A percentile compares a stretch with the other conserved stretches of the same genome.
Evolutionary conservation across 2,113 vertebrate species (phyloP).

Genomic region (Peromyscus californicus): DNA sequence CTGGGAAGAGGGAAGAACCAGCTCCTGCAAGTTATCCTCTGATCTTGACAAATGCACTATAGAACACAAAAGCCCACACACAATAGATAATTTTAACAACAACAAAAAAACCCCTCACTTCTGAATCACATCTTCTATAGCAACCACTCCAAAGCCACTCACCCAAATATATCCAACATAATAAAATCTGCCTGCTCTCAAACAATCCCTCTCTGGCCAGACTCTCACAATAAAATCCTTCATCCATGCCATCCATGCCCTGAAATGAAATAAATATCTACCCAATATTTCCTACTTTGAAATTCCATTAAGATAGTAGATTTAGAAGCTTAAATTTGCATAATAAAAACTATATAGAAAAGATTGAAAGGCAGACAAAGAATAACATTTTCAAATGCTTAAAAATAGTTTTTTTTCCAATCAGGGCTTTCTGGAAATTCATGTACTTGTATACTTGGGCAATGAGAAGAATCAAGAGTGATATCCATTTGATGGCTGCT

Average conservation of each 20-base stretch:
- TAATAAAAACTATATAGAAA: background rate
- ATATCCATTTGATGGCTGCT: background rate
- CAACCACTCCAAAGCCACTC: background rate
- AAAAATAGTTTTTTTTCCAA: background rate
- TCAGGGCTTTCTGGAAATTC: background rate
- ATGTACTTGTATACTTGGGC: background rate
- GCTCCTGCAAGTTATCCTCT: background rate
- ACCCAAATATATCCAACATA: background rate
- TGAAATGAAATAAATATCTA: conserved; percentile 7
- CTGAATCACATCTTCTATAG: background rate
- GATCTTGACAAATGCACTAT: too few relatives aligned
- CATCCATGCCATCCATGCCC: background rate
- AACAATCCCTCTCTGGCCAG: background rate
- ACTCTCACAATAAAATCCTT: background rate
- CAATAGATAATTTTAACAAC: background rate
- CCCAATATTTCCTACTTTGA: background rate
- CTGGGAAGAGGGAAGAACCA: background rate
- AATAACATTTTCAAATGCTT: background rate
- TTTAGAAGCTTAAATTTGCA: background rate
- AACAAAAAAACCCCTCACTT: background rate
- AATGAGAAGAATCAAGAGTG: background rate
- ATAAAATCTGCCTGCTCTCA: background rate
- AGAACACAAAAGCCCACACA: background rate
- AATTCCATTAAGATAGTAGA: conserved; percentile 15
- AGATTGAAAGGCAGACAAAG: background rate